Evolutionary conservation across 1,140 invertebrate genomes (phyloP), one percentile per base, ranked within the genome.

Genomic region (Halyomorpha halys): DNA sequence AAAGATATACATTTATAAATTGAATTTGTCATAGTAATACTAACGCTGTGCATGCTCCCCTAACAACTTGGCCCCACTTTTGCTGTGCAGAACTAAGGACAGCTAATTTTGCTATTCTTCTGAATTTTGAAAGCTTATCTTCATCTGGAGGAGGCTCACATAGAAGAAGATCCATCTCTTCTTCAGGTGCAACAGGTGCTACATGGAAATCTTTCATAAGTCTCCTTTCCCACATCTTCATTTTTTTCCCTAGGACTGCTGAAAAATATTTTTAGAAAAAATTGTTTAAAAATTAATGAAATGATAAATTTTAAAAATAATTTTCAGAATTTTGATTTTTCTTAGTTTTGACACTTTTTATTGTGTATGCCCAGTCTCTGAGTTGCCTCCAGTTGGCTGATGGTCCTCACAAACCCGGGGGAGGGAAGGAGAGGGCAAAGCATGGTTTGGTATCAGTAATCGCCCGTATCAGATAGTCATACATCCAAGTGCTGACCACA

Each of bases 151-250:
- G 75, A 0, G 76, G 74, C 45, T 76, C 75, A 44, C 72, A 73
- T 56, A 79, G 71, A 68, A 69, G 69, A 44, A 75, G 68, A 27
- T 71, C 73, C 13, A 80, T 77, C 25, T 81, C 80, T 65, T 82
- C 81, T 1, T 82, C 76, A 3, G 77, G 71, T 44, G 80, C 76
- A 11, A 88, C 80, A 0, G 87, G 83, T 0, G 85, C 81, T 27
- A 92, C 86, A 70, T 90, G 87, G 76, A 92, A 92, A 72, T 90
- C 88, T 73, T 89, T 89, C 84, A 92, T 89, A 34, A 92, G 75
- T 0, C 86, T 78, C 30, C 90, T 78, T 71, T 92, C 89, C 86
- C 89, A 90, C 0, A 89, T 76, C 71, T 86, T 86, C 77, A 86
- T 87, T 64, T 84, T 85, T 70, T 85, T 86, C 14, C 65, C 65